Conservation (phyloP, 1,140 invertebrate species). For the Reticulitermes speratus region DNA sequence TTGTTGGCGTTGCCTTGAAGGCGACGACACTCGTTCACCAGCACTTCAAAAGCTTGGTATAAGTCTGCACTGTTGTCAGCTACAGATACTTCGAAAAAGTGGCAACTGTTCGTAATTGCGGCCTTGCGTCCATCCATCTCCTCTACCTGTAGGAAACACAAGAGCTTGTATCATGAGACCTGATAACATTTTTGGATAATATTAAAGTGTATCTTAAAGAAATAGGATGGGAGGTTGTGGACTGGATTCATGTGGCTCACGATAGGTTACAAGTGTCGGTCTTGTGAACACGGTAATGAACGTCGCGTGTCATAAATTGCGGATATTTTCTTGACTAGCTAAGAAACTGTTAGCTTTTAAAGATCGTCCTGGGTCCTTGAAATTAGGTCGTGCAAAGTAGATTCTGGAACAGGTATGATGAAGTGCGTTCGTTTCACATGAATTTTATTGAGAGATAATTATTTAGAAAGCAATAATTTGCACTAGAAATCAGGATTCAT, state of each 20-base stretch:
- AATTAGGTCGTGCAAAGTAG: not conserved
- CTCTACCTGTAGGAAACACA: slow-evolving; percentile 57
- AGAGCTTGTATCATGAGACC: not conserved
- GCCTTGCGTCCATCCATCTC: slow-evolving; percentile 66
- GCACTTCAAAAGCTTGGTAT: slow-evolving; percentile 65
- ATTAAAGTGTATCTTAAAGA: too few relatives aligned
- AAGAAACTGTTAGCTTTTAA: too few relatives aligned
- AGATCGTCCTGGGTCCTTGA: too few relatives aligned
- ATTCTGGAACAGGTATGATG: not conserved
- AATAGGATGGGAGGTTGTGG: too few relatives aligned
- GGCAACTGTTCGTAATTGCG: slow-evolving; percentile 63
- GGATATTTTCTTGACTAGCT: too few relatives aligned
- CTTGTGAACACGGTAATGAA: too few relatives aligned
- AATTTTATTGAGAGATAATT: not conserved
- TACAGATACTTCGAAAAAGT: slow-evolving; percentile 73
- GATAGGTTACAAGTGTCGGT: too few relatives aligned
- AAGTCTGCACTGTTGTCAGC: slow-evolving; percentile 71
- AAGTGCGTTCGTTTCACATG: not conserved
- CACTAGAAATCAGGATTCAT: not conserved
- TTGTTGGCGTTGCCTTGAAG: slow-evolving; percentile 48
- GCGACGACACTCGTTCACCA: slow-evolving; percentile 63
- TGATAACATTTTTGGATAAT: not conserved
- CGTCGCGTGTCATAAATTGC: too few relatives aligned
- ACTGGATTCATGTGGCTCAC: too few relatives aligned
- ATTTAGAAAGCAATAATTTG: not conserved